Conservation (phyloP, 1,140 invertebrate genomes). For the Periplaneta americana region DNA sequence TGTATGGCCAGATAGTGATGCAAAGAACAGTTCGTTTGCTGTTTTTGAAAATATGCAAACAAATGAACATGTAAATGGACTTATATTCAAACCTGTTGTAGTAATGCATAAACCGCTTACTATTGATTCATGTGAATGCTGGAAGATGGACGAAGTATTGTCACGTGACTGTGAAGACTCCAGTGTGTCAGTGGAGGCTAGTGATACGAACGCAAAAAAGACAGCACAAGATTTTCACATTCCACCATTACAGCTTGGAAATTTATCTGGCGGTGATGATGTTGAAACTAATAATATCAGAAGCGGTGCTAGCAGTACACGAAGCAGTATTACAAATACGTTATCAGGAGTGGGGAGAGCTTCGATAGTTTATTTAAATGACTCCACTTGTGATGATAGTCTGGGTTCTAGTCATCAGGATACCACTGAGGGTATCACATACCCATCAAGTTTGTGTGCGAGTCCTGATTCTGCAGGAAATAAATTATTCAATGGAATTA, state of each 20-base stretch:
- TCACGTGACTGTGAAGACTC: background rate
- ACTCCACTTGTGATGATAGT: background rate
- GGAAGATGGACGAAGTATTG: background rate
- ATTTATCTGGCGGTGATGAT: background rate
- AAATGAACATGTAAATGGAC: no score
- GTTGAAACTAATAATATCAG: background rate
- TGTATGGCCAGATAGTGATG: no score
- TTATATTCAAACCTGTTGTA: no score
- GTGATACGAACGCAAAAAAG: background rate
- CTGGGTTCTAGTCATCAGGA: background rate
- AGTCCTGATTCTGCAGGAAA: background rate
- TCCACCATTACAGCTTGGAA: background rate
- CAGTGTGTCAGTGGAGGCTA: background rate
- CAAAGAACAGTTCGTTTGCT: no score
- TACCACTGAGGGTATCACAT: background rate
- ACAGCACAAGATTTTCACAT: background rate
- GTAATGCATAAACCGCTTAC: background rate
- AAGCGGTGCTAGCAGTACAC: background rate
- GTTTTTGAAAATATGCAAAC: no score
- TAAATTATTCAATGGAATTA: background rate
- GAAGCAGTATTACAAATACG: background rate
- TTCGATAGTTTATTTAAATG: background rate
- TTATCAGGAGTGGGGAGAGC: background rate
- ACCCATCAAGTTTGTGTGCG: background rate
- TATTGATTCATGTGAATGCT: background rate